These are phyloP conservation scores for Thalassoma bifasciatum DNA, from an alignment of 2,113 vertebrate species.

Conservation along the genomic window DNA sequence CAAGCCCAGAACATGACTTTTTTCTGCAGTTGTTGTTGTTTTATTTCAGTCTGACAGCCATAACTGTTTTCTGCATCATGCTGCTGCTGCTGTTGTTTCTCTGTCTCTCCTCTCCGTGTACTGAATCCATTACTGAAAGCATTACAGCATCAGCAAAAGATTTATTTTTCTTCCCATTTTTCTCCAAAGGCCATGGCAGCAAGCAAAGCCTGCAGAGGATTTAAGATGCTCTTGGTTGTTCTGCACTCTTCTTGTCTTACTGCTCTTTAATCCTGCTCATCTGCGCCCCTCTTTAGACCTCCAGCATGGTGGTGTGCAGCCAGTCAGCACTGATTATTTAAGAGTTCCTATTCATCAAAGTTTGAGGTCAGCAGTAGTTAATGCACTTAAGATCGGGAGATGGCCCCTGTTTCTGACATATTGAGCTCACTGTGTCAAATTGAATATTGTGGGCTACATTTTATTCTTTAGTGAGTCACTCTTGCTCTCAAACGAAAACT, in stretches of 20 bases:
- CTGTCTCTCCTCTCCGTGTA: constrained; percentile 59
- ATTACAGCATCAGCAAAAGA: constrained; percentile 77
- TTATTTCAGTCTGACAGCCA: constrained; percentile 48
- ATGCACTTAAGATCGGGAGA: constrained; percentile 41
- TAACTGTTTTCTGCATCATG: constrained; percentile 72
- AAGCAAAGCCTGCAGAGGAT: constrained; percentile 53
- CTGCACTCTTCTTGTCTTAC: constrained; percentile 7
- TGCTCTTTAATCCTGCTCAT: constrained; percentile 30
- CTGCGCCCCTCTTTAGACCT: constrained; percentile 24
- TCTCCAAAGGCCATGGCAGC: constrained; percentile 57
- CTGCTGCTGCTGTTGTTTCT: constrained; percentile 63
- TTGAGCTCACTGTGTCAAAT: constrained; percentile 31
- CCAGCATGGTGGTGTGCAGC: constrained; percentile 1
- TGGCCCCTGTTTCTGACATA: constrained; percentile 38
- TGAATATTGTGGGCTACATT: constrained; percentile 27
- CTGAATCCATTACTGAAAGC: constrained; percentile 69
- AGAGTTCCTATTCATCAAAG: constrained; percentile 32
- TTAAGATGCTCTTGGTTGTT: constrained; percentile 51
- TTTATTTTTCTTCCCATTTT: constrained; percentile 58
- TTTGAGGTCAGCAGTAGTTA: constrained; percentile 47
- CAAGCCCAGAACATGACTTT: constrained; percentile 34
- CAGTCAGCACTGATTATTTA: constrained; percentile 45
- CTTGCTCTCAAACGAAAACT: constrained; percentile 29
- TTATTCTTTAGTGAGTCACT: constrained; percentile 22
- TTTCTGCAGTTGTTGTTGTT: constrained; percentile 63